Evolutionary conservation across 2,113 vertebrate genomes (phyloP).

Genomic region (Channa maculata): DNA sequence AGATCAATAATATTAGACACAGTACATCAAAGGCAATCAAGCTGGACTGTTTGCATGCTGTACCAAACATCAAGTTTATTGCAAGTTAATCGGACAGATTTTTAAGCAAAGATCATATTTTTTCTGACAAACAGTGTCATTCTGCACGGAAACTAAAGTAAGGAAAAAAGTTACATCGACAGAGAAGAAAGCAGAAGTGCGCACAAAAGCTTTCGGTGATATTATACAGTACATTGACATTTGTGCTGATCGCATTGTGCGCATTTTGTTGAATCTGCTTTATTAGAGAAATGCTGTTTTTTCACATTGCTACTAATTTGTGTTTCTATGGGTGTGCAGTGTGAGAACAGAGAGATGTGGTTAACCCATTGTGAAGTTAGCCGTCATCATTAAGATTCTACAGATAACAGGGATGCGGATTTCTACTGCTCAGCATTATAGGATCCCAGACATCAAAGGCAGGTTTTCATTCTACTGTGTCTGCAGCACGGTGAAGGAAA

Average conservation of each 20-base stretch:
- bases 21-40: slow-evolving; percentile 16
- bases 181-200: slow-evolving; percentile 64
- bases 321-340: slow-evolving; percentile 74
- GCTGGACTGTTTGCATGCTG: slow-evolving; percentile 24
- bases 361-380: slow-evolving; percentile 82
- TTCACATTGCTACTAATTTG: slow-evolving; percentile 75
- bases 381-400: slow-evolving; percentile 83
- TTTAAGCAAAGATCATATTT: slow-evolving; percentile 31
- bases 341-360: slow-evolving; percentile 71
- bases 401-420: slow-evolving; percentile 81
- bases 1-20: slow-evolving; percentile 33
- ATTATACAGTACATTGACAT: slow-evolving; percentile 77
- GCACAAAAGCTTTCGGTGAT: slow-evolving; percentile 71
- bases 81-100: slow-evolving; percentile 34
- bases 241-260: slow-evolving; percentile 80
- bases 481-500: slow-evolving; percentile 52
- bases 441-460: slow-evolving; percentile 81
- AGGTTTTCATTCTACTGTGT: slow-evolving; percentile 75
- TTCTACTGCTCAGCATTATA: slow-evolving; percentile 82
- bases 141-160: slow-evolving; percentile 46
- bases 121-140: slow-evolving; percentile 33
- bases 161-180: slow-evolving; percentile 49
- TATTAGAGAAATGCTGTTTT: slow-evolving; percentile 73
- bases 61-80: not conserved
- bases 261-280: slow-evolving; percentile 80